Evolutionary conservation across 1,140 invertebrate species (phyloP).

Genomic region (Drosophila arizonae): DNA sequence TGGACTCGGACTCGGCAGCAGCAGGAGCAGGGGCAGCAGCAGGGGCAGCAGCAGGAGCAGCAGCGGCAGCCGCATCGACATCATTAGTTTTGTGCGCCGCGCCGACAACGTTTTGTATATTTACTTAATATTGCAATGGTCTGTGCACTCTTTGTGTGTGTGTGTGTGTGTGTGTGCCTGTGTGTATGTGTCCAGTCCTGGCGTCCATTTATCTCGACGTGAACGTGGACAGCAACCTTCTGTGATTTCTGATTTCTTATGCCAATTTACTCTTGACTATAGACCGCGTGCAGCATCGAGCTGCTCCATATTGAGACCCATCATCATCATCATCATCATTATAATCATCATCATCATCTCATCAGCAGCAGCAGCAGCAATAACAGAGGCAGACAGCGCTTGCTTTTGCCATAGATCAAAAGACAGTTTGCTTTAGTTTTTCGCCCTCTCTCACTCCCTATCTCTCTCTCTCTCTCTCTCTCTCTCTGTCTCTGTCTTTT

Average conservation of each 20-base stretch:
- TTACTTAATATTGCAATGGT: conserved; percentile 80
- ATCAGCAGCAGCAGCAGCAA: conserved; percentile 5
- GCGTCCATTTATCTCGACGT: conserved; percentile 52
- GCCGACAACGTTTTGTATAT: conserved; percentile 81
- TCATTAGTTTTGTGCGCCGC: conserved; percentile 80
- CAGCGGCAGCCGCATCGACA: conserved; percentile 64
- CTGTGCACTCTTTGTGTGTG: conserved; percentile 28
- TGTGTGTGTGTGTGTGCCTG: conserved; percentile 13
- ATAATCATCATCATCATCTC: conserved; percentile 35
- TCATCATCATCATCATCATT: conserved; percentile 45
- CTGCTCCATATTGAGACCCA: conserved; percentile 64
- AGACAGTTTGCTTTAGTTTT: conserved; percentile 81
- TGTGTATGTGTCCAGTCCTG: conserved; percentile 13
- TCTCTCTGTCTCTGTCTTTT: background rate
- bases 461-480: conserved; percentile 3
- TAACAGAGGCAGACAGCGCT: conserved; percentile 8
- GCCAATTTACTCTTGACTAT: conserved; percentile 68
- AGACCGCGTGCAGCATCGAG: conserved; percentile 1
- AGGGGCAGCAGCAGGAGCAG: conserved; percentile 38
- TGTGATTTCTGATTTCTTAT: conserved; percentile 82
- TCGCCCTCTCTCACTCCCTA: background rate
- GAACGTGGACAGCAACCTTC: conserved; percentile 62
- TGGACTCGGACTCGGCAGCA: background rate
- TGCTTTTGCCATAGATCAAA: conserved; percentile 73
- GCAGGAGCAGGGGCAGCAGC: background rate